Conservation (phyloP, 2,797 vertebrate species). For the Anableps anableps region DNA sequence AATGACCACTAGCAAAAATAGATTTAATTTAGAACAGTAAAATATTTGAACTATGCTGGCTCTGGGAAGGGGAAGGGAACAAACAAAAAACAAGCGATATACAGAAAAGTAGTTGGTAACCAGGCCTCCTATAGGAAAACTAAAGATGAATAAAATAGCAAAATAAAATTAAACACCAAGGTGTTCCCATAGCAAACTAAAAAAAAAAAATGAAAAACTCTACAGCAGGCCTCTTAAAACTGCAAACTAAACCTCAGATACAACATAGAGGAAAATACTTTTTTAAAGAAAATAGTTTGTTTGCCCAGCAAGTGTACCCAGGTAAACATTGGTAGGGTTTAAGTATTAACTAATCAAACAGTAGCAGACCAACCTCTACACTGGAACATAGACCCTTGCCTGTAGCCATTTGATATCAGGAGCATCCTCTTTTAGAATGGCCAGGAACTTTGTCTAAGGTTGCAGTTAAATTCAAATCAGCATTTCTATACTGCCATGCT, state of each 20-base stretch:
- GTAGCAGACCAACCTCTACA: neutral
- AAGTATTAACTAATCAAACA: neutral
- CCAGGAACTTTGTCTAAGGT: neutral
- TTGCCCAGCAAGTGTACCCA: neutral
- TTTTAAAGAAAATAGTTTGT: neutral
- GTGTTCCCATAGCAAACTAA: neutral
- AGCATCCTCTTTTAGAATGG: neutral
- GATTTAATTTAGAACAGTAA: neutral
- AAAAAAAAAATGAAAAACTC: neutral
- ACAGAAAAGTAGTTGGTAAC: neutral
- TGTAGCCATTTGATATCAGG: neutral
- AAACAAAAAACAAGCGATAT: neutral
- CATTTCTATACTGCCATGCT: neutral
- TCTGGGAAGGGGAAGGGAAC: neutral
- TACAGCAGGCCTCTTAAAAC: neutral
- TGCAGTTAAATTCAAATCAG: neutral
- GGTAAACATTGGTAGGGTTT: neutral
- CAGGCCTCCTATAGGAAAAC: neutral
- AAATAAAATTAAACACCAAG: neutral
- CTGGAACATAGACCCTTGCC: neutral
- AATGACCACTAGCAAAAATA: constrained; percentile 1
- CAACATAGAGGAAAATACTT: neutral
- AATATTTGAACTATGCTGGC: neutral
- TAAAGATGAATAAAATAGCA: neutral
- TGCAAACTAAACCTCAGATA: neutral